Conservation (phyloP, 2,888 invertebrate species). For the Spodoptera littoralis region DNA sequence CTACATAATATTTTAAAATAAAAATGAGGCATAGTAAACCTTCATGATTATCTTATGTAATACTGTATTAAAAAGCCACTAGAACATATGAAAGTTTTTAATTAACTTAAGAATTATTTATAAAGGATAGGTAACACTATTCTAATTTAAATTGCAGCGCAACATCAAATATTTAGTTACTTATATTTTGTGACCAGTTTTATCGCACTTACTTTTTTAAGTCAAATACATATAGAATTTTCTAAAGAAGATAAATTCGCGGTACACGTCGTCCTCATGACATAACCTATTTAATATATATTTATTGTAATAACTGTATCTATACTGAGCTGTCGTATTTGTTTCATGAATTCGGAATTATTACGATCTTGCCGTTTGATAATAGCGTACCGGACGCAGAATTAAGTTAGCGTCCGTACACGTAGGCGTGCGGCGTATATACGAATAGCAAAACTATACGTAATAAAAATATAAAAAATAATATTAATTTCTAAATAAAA, state of each 20-base stretch:
- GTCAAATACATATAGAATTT: slow-evolving; percentile 26
- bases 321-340: slow-evolving; percentile 29
- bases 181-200: no score
- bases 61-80: no score
- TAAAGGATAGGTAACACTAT: no score
- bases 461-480: neutral
- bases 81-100: no score
- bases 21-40: no score
- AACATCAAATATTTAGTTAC: no score
- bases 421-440: neutral
- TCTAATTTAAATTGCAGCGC: no score
- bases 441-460: neutral
- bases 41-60: no score
- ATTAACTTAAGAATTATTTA: no score
- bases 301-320: slow-evolving; percentile 32
- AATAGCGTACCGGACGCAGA: slow-evolving; percentile 27
- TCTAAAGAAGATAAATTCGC: slow-evolving; percentile 13
- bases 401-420: neutral
- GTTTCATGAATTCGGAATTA: slow-evolving; percentile 32
- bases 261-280: slow-evolving; percentile 20
- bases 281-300: slow-evolving; percentile 29
- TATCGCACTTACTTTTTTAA: no score
- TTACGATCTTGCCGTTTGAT: slow-evolving; percentile 27
- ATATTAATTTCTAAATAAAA: neutral
- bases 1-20: no score